Base-by-base conservation (phyloP, 1,140 invertebrate genomes). In the Drosophila oshimai region DNA sequence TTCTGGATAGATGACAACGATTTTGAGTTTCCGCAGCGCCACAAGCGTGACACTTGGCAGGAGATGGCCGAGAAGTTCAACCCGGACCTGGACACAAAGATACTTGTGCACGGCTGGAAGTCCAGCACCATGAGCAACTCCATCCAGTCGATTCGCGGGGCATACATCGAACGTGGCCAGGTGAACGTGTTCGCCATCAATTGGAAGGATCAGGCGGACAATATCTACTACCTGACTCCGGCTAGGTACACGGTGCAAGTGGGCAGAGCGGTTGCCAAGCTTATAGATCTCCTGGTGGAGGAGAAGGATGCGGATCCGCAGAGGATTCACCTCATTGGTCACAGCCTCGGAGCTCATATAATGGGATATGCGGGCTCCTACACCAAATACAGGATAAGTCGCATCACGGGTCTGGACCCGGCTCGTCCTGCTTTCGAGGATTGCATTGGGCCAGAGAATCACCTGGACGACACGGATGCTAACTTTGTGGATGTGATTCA, bases 311-410 rank as follows among this genome's bases (percentile, higher is more conserved):
- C 93, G 1, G 83, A 92, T 67, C 90, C 92, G 0, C 79, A 93
- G 57, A 84, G 92, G 17, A 91, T 95, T 17, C 95, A 95, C 90
- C 91, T 95, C 31, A 93, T 95, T 37, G 95, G 97, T 0, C 97
- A 98, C 91, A 98, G 96, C 77, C 92, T 98, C 26, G 97, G 97
- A 9, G 96, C 97, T 0, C 97, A 98, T 45, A 94, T 97, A 7
- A 95, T 96, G 72, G 97, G 97, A 10, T 96, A 96, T 87, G 94
- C 96, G 0, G 97, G 96, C 0, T 92, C 92, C 50, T 92, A 92
- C 61, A 90, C 93, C 2, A 92, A 89, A 46, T 91, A 91, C 45
- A 92, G 92, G 28, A 92, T 95, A 3, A 89, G 91, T 13, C 92
- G 95, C 87, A 93, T 95, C 1, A 95, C 95, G 3, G 94, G 93